Conservation (phyloP, 2,888 invertebrate species). For the Drosophila atripex region DNA sequence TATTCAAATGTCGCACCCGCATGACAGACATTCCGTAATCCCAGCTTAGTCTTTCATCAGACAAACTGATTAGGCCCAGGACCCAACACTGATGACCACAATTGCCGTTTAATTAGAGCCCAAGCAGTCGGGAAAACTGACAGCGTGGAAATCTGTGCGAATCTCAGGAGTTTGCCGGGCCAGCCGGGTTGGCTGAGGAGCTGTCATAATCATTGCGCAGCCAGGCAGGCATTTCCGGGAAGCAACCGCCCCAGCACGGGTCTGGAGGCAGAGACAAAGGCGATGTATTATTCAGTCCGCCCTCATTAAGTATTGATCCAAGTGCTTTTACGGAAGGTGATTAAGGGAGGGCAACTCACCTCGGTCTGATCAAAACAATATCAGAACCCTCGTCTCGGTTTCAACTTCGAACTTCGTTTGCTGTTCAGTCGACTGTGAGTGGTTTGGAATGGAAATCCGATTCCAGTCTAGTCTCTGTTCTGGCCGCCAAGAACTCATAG, state of each 20-base stretch:
- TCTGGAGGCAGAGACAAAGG: neutral
- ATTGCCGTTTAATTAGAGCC: slow-evolving; percentile 60
- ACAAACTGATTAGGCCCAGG: slow-evolving; percentile 39
- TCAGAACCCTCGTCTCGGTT: neutral
- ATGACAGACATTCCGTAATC: slow-evolving; percentile 50
- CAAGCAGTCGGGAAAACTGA: slow-evolving; percentile 15
- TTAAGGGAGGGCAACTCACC: neutral
- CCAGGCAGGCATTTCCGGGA: neutral
- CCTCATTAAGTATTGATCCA: slow-evolving; percentile 57
- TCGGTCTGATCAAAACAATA: slow-evolving; percentile 13
- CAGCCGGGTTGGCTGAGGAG: neutral
- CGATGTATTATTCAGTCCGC: slow-evolving; percentile 39
- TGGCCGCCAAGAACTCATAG: neutral
- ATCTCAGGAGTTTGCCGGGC: slow-evolving; percentile 8
- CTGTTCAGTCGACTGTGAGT: slow-evolving; percentile 21
- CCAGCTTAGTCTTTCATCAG: slow-evolving; percentile 52
- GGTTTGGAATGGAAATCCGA: neutral
- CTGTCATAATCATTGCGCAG: slow-evolving; percentile 42
- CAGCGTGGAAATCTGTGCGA: slow-evolving; percentile 31
- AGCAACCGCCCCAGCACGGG: too few species aligned
- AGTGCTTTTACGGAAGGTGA: slow-evolving; percentile 1
- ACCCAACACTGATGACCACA: slow-evolving; percentile 44
- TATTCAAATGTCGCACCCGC: slow-evolving; percentile 59
- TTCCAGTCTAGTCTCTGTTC: neutral
- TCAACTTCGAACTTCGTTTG: slow-evolving; percentile 20